phyloP scores from a whole-genome alignment of 1,140 invertebrate genomes.

The Prorops nasuta region DNA sequence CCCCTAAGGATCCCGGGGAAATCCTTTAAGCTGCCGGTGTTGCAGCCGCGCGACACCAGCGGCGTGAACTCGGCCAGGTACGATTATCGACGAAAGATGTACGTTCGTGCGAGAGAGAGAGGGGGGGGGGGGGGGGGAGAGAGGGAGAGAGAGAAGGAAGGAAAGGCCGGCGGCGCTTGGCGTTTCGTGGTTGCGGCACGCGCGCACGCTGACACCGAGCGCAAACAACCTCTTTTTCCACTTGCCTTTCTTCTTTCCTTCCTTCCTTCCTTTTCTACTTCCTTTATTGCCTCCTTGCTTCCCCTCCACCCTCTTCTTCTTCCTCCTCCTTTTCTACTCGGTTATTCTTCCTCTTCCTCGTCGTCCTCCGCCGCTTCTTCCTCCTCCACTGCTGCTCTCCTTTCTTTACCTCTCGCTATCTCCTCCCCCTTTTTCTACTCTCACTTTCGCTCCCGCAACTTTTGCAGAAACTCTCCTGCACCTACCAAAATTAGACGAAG shows the following conservation, averaged over 20 bases:
- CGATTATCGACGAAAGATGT: too few species aligned
- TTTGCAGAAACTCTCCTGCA: too few species aligned
- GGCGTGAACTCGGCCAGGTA: too few species aligned
- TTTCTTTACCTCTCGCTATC: not conserved
- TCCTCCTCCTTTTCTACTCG: conserved; percentile 12
- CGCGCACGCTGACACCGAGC: conserved; percentile 46
- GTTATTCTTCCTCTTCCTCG: conserved; percentile 12
- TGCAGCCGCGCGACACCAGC: too few species aligned
- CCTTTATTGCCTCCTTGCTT: conserved; percentile 5
- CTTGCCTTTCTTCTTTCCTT: conserved; percentile 13
- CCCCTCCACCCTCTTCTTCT: conserved; percentile 4
- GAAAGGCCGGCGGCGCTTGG: conserved; percentile 16
- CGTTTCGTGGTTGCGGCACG: conserved; percentile 35
- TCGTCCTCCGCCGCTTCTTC: not conserved
- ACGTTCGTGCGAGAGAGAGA: too few species aligned
- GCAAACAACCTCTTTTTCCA: too few species aligned
- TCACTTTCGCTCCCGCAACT: not conserved
- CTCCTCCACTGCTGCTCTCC: not conserved
- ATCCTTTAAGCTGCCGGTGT: too few species aligned
- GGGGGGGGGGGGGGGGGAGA: too few species aligned
- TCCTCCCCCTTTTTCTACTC: not conserved
- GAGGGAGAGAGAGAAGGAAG: too few species aligned
- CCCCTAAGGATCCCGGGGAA: too few species aligned
- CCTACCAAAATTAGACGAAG: too few species aligned
- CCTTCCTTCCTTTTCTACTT: conserved; percentile 6